These are phyloP conservation scores for Leucoraja ocellata DNA, from an alignment of 2,797 vertebrate species.

Conservation along the genomic window DNA sequence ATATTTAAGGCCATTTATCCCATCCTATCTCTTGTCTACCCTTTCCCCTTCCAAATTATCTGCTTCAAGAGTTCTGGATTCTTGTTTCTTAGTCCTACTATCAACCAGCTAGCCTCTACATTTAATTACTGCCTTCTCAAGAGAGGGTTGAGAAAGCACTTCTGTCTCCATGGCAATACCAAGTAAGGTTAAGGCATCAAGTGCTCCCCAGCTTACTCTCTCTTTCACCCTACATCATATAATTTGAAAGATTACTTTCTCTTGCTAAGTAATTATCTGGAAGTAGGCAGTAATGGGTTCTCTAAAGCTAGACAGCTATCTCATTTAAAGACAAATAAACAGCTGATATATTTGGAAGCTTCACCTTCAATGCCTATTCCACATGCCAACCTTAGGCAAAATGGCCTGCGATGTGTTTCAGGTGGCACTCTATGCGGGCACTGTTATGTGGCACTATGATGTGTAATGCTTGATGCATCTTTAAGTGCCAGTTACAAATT, in stretches of 20 bases:
- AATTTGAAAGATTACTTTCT: not conserved
- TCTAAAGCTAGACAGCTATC: not conserved
- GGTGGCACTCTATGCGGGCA: not conserved
- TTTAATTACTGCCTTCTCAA: not conserved
- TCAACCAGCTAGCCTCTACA: not conserved
- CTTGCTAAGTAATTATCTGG: not conserved
- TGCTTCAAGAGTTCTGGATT: not conserved
- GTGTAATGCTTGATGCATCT: not conserved
- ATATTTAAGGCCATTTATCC: not conserved
- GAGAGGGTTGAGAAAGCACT: not conserved
- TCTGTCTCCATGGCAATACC: not conserved
- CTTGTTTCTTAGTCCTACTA: no score
- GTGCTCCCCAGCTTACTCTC: not conserved
- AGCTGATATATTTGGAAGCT: not conserved
- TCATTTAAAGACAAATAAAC: not conserved
- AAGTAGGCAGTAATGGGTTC: no score
- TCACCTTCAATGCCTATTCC: not conserved
- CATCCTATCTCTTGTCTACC: not conserved
- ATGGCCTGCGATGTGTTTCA: not conserved
- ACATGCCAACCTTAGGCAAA: not conserved
- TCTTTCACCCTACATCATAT: not conserved
- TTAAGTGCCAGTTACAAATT: constrained; percentile 16
- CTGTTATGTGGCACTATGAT: not conserved
- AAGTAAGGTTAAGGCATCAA: not conserved
- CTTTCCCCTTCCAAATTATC: not conserved